A percentile compares a stretch with the other conserved stretches of the same genome.
phyloP scores from a whole-genome alignment of 1,140 invertebrate species.

The Lutraria rhynchaena region DNA sequence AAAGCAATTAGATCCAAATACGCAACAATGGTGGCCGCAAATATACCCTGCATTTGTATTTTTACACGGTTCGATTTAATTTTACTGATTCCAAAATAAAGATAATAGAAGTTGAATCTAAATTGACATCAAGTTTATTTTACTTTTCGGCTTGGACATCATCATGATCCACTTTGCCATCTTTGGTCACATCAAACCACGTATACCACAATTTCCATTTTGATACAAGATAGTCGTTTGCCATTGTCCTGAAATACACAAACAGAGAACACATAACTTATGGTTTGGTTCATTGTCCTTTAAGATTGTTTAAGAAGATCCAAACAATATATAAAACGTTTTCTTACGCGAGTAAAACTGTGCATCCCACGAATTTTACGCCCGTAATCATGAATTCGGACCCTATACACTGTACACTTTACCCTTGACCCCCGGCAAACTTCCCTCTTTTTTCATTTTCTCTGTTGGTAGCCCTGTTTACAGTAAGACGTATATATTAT shows the following conservation, averaged over 20 bases:
- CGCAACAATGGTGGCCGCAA: not conserved
- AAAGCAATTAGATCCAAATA: not conserved
- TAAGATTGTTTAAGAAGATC: no score
- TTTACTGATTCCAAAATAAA: not conserved
- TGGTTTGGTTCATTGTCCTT: no score
- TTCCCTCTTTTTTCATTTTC: no score
- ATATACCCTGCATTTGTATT: not conserved
- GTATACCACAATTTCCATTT: constrained; percentile 23
- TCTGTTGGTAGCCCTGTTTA: no score
- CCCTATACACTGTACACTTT: no score
- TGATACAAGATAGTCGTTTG: constrained; percentile 20
- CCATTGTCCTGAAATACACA: constrained; percentile 5
- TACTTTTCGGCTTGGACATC: constrained; percentile 18
- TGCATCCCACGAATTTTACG: no score
- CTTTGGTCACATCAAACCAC: constrained; percentile 23
- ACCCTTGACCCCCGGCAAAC: no score
- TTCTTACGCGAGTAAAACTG: no score
- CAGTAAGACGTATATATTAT: no score
- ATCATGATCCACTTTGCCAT: constrained; percentile 13
- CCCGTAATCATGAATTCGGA: no score
- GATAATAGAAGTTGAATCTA: not conserved
- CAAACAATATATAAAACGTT: no score
- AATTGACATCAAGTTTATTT: not conserved
- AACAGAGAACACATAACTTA: no score
- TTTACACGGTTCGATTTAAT: not conserved